Evolutionary conservation across 2,797 vertebrate species (phyloP).

Genomic region (Chloroceryle amazona): DNA sequence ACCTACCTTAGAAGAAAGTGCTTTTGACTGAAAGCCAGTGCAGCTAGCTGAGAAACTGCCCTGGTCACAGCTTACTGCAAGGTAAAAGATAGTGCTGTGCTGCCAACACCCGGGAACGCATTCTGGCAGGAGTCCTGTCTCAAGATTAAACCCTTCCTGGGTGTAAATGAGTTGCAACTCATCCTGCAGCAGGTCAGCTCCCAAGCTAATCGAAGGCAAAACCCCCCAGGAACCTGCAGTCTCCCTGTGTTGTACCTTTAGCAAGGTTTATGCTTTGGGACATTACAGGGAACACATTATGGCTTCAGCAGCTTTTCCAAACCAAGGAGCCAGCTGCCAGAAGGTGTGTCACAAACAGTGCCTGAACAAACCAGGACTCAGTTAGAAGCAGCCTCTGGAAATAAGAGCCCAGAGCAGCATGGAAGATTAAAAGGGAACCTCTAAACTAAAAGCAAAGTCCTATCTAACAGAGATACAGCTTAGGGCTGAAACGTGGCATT

Average conservation of each 20-base stretch:
- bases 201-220: neutral
- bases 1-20: neutral
- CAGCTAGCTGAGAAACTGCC: neutral
- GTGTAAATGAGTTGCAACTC: neutral
- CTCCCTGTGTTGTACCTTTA: neutral
- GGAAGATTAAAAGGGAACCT: rapidly evolving
- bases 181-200: neutral
- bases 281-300: neutral
- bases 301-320: neutral
- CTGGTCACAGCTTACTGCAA: neutral
- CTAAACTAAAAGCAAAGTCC: neutral
- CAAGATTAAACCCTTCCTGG: neutral
- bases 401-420: neutral
- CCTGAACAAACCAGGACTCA: neutral
- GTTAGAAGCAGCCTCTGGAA: neutral
- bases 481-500: neutral
- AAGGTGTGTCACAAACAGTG: neutral
- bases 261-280: neutral
- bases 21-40: neutral
- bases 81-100: neutral
- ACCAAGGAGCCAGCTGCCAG: neutral
- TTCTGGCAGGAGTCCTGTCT: neutral
- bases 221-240: neutral
- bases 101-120: neutral
- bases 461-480: neutral